Percentiles rank a stretch among this genome's conserved stretches.
phyloP scores from a whole-genome alignment of 2,888 invertebrate species.

The Stenolophus ochropezus region DNA sequence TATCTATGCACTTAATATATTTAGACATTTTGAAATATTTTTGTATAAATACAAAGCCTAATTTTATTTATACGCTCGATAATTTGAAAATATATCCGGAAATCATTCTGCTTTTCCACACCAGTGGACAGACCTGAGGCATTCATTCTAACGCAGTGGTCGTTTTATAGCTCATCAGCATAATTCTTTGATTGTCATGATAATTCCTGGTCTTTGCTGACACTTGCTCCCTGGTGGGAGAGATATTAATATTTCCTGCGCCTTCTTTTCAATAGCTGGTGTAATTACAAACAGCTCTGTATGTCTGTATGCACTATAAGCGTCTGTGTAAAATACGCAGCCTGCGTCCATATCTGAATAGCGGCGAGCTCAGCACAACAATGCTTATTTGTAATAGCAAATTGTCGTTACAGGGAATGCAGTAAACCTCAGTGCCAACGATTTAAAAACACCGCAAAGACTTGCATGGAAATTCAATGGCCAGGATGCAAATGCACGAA shows the following conservation, averaged over 20 bases:
- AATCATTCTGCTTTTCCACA: background rate
- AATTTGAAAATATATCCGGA: background rate
- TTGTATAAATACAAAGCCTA: background rate
- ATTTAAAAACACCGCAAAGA: conserved; percentile 35
- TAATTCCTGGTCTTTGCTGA: conserved; percentile 15
- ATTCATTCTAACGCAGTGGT: conserved; percentile 20
- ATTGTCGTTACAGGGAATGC: conserved; percentile 45
- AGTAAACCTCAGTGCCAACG: conserved; percentile 39
- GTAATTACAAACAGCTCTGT: background rate
- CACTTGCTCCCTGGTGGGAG: conserved; percentile 8
- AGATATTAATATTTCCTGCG: conserved; percentile 23
- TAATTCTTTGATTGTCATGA: conserved; percentile 36
- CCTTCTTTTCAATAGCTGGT: background rate
- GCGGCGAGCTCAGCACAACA: conserved; percentile 41
- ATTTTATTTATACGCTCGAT: background rate
- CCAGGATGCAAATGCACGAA: background rate
- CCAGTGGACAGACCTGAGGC: background rate
- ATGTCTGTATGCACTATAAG: background rate
- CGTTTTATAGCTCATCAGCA: conserved; percentile 46
- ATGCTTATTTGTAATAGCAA: conserved; percentile 56
- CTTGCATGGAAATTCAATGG: conserved; percentile 47
- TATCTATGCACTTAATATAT: too few relatives aligned
- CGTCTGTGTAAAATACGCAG: conserved; percentile 8
- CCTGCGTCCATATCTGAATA: conserved; percentile 45
- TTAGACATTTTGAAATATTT: too few relatives aligned